Evolutionary conservation across 2,888 invertebrate genomes (phyloP), one percentile per base, ranked within the genome.

Genomic region (Dorcus parallelipipedus): DNA sequence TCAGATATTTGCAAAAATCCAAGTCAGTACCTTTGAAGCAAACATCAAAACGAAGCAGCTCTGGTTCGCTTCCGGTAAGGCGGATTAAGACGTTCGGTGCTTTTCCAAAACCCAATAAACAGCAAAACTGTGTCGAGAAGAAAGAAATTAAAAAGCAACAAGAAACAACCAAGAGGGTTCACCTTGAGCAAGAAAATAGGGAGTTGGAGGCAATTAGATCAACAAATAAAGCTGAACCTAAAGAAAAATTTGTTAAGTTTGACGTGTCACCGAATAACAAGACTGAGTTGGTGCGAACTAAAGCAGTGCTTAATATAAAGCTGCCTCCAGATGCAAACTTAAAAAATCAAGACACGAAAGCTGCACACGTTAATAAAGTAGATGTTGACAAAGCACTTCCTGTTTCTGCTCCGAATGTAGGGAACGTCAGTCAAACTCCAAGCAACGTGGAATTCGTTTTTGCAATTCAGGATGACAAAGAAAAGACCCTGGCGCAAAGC

Each of bases 141-240:
- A 55, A 60, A 49, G 41, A 50, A 50, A 38, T 40, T 43, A 26
- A 49, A 47, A 63, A 61, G 57, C 49, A 84, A 61, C 82, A 83
- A 43, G 87, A 88, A 75, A 84, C 83, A 40, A 78, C 80, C 0
- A 81, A 84, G 64, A 79, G 87, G n/a, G 82, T 83, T 63, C 83
- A 86, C 71, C 81, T 85, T 1, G 87, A 87, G 69, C 82, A 82
- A 65, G 72, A 84, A 38, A 87, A 86, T 69, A 76, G 80, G 59
- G 84, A 84, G 68, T 77, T 88, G 3, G 83, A 85, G 52, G 78
- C 82, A 33, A 33, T 2, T 5, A 4, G 4, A 33, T 1, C 26
- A 33, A 33, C 26, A 33, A 33, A 33, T 33, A 85, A 86, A 74
- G 80, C 88, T 69, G 80, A 84, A 65, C 49, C 39, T 9, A 60